Evolutionary conservation across 37 sponge, comb jelly and placozoan genomes (phyloP).

Genomic region (Oscarella lobularis): DNA sequence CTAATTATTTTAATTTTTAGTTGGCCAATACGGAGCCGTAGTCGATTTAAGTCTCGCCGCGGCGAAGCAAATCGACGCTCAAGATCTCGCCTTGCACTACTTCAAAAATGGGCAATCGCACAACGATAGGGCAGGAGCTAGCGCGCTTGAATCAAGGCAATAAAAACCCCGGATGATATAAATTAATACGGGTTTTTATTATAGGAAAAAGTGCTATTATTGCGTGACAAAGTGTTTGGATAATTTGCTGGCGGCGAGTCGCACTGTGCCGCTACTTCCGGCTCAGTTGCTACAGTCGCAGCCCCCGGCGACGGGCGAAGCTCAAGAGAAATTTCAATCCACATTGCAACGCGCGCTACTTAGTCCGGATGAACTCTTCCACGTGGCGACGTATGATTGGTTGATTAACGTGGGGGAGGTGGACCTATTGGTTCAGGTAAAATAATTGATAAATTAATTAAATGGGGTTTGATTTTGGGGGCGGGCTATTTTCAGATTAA

Average conservation of each 20-base stretch:
- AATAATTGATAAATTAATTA: neutral
- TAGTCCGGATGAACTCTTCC: slow-evolving; percentile 67
- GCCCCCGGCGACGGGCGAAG: neutral
- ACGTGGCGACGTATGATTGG: slow-evolving; percentile 82
- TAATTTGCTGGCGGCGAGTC: neutral
- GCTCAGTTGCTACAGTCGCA: neutral
- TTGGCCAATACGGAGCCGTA: slow-evolving; percentile 51
- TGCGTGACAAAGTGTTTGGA: neutral
- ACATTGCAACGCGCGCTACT: neutral
- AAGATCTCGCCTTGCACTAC: slow-evolving; percentile 56
- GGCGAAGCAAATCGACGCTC: slow-evolving; percentile 51
- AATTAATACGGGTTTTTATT: too few relatives aligned
- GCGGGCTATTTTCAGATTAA: slow-evolving; percentile 31
- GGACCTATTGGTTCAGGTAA: slow-evolving; percentile 14
- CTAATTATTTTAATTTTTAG: neutral
- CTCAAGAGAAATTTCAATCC: neutral
- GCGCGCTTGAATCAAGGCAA: slow-evolving; percentile 45
- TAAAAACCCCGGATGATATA: too few relatives aligned
- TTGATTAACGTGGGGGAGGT: slow-evolving; percentile 32
- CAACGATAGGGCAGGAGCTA: slow-evolving; percentile 33
- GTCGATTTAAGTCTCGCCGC: slow-evolving; percentile 72
- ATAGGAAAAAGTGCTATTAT: neutral
- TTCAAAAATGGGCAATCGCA: slow-evolving; percentile 53
- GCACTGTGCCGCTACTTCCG: neutral
- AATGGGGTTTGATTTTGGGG: neutral